These are phyloP conservation scores for Pterostichus madidus DNA, from an alignment of 2,888 invertebrate genomes.

Conservation along the genomic window DNA sequence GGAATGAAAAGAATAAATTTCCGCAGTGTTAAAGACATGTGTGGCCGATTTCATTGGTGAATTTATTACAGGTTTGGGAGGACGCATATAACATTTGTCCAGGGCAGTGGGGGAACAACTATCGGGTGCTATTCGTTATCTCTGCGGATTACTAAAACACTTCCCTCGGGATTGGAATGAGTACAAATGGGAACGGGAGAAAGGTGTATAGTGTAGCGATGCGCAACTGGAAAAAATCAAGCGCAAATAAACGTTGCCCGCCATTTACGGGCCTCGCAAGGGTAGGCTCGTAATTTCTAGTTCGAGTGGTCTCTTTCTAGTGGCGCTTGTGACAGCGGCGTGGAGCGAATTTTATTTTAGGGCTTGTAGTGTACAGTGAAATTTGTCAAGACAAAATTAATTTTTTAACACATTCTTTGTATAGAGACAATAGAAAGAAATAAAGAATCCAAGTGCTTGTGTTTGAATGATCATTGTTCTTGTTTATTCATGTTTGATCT, in stretches of 20 bases:
- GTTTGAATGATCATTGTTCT: too few species aligned
- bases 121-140: conserved; percentile 55
- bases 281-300: too few species aligned
- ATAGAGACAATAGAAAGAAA: too few species aligned
- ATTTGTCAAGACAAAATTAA: too few species aligned
- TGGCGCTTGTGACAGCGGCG: too few species aligned
- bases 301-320: too few species aligned
- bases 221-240: conserved; percentile 26
- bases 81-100: conserved; percentile 51
- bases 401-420: too few species aligned
- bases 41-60: conserved; percentile 63
- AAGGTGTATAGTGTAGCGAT: conserved; percentile 4
- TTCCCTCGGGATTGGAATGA: conserved; percentile 29
- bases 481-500: too few species aligned
- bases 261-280: too few species aligned
- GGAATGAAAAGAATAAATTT: conserved; percentile 67
- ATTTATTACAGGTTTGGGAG: conserved; percentile 63
- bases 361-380: too few species aligned
- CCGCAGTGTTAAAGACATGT: conserved; percentile 64
- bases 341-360: too few species aligned
- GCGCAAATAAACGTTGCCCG: background rate
- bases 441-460: too few species aligned
- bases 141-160: conserved; percentile 55
- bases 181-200: background rate
- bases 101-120: conserved; percentile 6